phyloP scores from a whole-genome alignment of 2,797 vertebrate species.

The Oreortyx pictus region DNA sequence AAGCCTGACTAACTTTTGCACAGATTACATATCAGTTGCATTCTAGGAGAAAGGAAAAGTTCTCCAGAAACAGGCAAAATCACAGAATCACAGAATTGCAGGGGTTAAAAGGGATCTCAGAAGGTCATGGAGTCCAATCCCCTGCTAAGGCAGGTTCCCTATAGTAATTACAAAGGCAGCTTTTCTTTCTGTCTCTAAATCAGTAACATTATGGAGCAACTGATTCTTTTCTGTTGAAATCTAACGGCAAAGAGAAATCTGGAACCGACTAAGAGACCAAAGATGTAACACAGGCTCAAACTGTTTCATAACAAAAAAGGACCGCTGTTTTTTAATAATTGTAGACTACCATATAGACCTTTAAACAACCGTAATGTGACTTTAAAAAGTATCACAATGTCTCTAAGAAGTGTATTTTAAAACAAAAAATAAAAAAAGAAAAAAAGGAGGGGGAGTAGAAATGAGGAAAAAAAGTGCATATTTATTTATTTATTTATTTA shows the following conservation, averaged over 20 bases:
- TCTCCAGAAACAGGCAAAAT: not conserved
- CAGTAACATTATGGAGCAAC: not conserved
- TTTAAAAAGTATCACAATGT: not conserved
- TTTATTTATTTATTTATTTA: not conserved
- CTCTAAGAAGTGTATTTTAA: not conserved
- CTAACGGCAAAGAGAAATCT: not conserved
- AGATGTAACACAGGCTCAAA: accelerated
- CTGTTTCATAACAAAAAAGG: not conserved
- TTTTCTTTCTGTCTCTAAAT: not conserved
- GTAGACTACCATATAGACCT: not conserved
- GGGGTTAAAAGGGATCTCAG: no score
- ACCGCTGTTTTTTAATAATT: not conserved
- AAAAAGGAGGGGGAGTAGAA: no score
- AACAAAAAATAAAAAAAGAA: not conserved
- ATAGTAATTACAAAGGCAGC: no score
- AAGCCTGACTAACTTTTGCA: not conserved
- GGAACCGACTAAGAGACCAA: not conserved
- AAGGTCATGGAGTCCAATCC: no score
- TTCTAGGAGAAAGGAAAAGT: not conserved
- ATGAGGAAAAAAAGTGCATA: not conserved
- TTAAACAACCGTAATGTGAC: not conserved
- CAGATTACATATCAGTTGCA: not conserved
- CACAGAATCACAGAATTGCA: no score
- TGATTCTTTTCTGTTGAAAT: not conserved
- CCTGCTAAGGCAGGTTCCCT: no score